Evolutionary conservation across 2,797 vertebrate species (phyloP), one percentile per base, ranked within the genome.

Genomic region (Tapirus indicus): DNA sequence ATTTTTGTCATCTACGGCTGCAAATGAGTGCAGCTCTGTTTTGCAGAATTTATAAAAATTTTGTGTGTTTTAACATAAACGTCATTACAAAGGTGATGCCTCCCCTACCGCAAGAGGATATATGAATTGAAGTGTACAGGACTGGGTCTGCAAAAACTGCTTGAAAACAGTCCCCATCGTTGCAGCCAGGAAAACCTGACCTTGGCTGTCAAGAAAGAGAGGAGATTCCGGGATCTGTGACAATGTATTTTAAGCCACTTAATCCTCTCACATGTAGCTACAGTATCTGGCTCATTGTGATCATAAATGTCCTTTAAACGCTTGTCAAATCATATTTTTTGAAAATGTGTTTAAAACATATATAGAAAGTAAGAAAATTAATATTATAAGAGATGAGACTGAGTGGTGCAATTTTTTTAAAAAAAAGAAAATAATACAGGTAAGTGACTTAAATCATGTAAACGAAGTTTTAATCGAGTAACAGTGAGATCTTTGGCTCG

Each of bases 341-440:
- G 13, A 91, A 97, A 85, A 85, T 88, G 29, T 69, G 0, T 82
- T 93, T 88, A 47, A 94, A 96, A 86, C 12, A 52, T 54, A 41
- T 86, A 12, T 64, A 92, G n/a, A 93, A 90, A 93, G 12, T 20
- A 47, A 80, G 16, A 66, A 91, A 91, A 90, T 71, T 85, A 93
- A 71, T 82, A 91, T 94, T 60, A 84, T 38, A n/a, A 95, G 10
- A 32, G 14, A 68, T 56, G 3, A 2, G 10, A 90, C 21, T 74
- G 7, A 69, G 16, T 25, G 72, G 1, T 29, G 44, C 27, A 56
- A 13, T 47, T 49, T 58, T 71, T 68, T 75, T 5, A 18, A 62
- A 12, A n/a, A 89, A 83, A 44, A 58, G 20, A 13, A 96, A 92
- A 83, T 32, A 79, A 72, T 88, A 44, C 3, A n/a, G 3, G 13